These are phyloP conservation scores for Hermetia illucens DNA, from an alignment of 1,140 invertebrate species.

Conservation along the genomic window DNA sequence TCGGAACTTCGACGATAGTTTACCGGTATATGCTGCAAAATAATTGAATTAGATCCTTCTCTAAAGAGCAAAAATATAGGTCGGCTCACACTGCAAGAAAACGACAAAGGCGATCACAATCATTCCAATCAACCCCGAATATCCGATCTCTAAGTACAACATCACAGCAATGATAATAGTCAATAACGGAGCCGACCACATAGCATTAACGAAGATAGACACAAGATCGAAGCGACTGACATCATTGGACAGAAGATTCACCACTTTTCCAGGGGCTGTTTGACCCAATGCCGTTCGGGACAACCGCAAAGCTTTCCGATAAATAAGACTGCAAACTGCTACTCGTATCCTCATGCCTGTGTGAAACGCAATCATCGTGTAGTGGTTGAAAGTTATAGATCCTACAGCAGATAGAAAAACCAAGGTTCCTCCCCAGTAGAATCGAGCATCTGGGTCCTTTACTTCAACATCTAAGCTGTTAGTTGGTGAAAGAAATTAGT, in stretches of 20 bases:
- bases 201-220: slow-evolving; percentile 40
- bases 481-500: not conserved
- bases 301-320: slow-evolving; percentile 42
- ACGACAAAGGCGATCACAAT: slow-evolving; percentile 51
- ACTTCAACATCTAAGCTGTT: not conserved
- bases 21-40: slow-evolving; percentile 45
- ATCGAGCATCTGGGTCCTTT: slow-evolving; percentile 27
- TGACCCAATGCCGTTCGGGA: slow-evolving; percentile 50
- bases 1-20: slow-evolving; percentile 46
- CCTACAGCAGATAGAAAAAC: slow-evolving; percentile 34
- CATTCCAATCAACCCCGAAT: slow-evolving; percentile 52
- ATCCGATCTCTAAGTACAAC: slow-evolving; percentile 46
- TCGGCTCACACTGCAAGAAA: slow-evolving; percentile 48
- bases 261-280: slow-evolving; percentile 65
- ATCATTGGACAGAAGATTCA: slow-evolving; percentile 72
- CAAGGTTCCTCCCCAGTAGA: slow-evolving; percentile 34
- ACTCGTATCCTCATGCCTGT: slow-evolving; percentile 43
- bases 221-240: slow-evolving; percentile 47
- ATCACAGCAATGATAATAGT: slow-evolving; percentile 45
- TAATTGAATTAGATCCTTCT: too few relatives aligned
- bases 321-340: slow-evolving; percentile 43
- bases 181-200: slow-evolving; percentile 51
- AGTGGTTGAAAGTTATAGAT: slow-evolving; percentile 38
- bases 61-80: slow-evolving; percentile 42
- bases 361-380: slow-evolving; percentile 39